Evolutionary conservation across 2,113 vertebrate genomes (phyloP).

Genomic region (Hypanus sabinus): DNA sequence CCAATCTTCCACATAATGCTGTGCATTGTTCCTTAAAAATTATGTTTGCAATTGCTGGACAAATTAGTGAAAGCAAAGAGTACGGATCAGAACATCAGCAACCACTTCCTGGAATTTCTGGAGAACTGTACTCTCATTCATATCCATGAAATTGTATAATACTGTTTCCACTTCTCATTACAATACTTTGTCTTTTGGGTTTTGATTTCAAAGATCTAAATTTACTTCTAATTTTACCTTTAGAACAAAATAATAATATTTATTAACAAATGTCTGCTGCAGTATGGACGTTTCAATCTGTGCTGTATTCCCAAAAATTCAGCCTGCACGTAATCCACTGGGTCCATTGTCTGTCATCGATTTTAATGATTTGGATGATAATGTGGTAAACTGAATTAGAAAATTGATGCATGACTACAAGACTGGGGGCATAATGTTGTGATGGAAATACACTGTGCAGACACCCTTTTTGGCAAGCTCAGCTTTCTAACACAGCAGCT

Average conservation of each 20-base stretch:
- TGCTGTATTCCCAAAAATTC: not conserved
- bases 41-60: not conserved
- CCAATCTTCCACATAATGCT: not conserved
- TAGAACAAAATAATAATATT: not conserved
- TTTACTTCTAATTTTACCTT: not conserved
- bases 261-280: no score
- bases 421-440: no score
- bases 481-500: no score
- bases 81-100: not conserved
- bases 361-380: no score
- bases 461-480: no score
- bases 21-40: constrained; percentile 2
- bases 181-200: not conserved
- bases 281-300: not conserved
- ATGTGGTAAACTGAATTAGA: no score
- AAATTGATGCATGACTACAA: no score
- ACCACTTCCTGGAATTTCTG: constrained; percentile 20
- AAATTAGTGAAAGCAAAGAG: constrained; percentile 18
- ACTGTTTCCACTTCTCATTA: not conserved
- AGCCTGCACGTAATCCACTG: not conserved
- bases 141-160: not conserved
- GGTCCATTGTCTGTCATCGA: no score
- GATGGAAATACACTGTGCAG: no score
- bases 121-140: not conserved
- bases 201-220: not conserved